phyloP scores from a whole-genome alignment of 2,113 vertebrate genomes.

The Nannospalax galili region DNA sequence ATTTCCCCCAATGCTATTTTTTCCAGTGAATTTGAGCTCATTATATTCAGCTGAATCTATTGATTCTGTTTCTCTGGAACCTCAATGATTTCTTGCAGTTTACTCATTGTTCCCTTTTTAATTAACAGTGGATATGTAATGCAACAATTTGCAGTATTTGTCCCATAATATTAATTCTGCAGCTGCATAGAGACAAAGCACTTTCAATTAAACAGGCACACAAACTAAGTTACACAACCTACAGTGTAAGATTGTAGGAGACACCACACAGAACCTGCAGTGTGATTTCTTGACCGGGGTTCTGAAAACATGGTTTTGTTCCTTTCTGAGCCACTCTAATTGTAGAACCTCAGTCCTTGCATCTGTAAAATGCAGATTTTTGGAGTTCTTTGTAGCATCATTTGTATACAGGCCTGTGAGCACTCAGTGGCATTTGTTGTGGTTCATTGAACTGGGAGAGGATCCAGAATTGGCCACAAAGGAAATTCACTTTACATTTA shows the following conservation, averaged over 20 bases:
- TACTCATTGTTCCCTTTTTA: constrained; percentile 75
- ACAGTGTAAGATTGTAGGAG: background rate
- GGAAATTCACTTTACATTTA: background rate
- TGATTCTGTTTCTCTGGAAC: constrained; percentile 64
- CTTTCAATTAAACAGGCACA: constrained; percentile 17
- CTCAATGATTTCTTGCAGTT: constrained; percentile 76
- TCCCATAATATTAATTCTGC: constrained; percentile 54
- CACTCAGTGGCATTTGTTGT: background rate
- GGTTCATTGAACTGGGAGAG: background rate
- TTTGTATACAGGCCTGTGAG: background rate
- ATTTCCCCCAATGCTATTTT: constrained; percentile 63
- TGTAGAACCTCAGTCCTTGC: background rate
- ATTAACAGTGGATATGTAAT: constrained; percentile 73
- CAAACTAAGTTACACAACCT: background rate
- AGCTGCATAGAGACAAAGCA: background rate
- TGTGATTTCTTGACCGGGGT: background rate
- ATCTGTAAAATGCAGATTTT: background rate
- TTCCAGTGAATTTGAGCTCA: constrained; percentile 71
- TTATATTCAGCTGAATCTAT: constrained; percentile 68
- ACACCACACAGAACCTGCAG: rapidly evolving
- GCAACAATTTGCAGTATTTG: constrained; percentile 54
- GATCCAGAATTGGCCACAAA: background rate
- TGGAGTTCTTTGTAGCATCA: background rate
- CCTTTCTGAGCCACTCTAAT: background rate
- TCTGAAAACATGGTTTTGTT: background rate